Evolutionary conservation across 2,888 invertebrate species (phyloP), one percentile per base, ranked within the genome.

Genomic region (Drosophila anceps): DNA sequence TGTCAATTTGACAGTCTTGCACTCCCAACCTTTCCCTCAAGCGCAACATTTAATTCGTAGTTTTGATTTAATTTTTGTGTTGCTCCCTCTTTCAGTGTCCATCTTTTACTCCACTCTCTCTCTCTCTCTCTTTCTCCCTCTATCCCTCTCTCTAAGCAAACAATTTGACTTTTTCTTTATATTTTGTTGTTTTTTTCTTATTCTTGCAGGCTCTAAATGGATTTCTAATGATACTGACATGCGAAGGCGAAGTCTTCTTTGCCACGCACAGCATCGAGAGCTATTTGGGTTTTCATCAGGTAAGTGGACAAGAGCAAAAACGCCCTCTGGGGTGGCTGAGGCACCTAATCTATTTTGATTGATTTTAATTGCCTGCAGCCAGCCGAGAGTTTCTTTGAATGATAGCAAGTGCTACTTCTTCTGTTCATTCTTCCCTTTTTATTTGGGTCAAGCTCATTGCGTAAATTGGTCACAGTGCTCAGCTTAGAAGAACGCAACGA

Each of bases 221-320:
- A 90, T 99, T 99, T 95, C 96, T 99, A 92, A 97, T 99, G 95
- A 98, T 99, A 92, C 95, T 99, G 81, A 99, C 98, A 84, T 98
- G 98, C 94, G 99, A 99, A 93, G 99, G 99, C 76, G 99, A 99
- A 94, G 99, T 99, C 58, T 99, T 99, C 95, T 99, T 99, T 94
- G 99, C 99, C 69, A 99, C 99, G 77, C 98, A 99, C 95, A 99
- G 98, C 94, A 99, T 99, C 93, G 99, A 99, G 94, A 98, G 98
- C 93, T 99, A 99, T 94, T 95, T 99, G 92, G 99, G 99, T 93
- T 99, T 99, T 95, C 99, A 99, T 95, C 99, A 99, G 97, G 99
- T 99, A 94, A 94, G 94, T 93, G 75, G 69, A 70, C 62, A 72
- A 43, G 41, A 70, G 48, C 18, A 60, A 60, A 31, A 58, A 46